Percentiles rank a stretch among this genome's conserved stretches.
Evolutionary conservation across 2,113 vertebrate species (phyloP).

Genomic region (Prunella himalayana): DNA sequence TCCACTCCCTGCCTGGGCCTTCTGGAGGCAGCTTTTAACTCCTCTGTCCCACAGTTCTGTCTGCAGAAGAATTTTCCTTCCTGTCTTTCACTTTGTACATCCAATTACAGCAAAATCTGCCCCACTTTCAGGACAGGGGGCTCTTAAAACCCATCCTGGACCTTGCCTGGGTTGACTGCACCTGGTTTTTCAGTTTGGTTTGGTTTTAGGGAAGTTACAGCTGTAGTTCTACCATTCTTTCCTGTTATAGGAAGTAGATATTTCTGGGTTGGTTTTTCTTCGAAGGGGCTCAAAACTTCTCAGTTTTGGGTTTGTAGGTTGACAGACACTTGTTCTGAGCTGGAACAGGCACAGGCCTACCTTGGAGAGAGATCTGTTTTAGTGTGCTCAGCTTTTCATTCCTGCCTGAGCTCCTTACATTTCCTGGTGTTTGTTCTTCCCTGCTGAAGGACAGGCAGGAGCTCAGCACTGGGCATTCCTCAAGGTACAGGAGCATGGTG

Average conservation of each 20-base stretch:
- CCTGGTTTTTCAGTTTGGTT: background rate
- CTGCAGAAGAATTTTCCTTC: background rate
- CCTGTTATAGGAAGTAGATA: background rate
- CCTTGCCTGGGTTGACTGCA: background rate
- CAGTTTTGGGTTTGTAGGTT: background rate
- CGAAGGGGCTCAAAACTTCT: background rate
- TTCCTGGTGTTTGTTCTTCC: background rate
- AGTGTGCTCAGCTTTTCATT: background rate
- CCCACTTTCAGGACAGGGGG: background rate
- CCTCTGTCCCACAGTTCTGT: background rate
- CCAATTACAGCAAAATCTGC: background rate
- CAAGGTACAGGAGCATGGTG: rapidly evolving
- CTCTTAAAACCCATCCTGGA: background rate
- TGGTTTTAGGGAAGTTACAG: background rate
- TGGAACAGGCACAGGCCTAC: background rate
- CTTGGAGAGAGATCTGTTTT: background rate
- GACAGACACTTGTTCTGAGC: background rate
- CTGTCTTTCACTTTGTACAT: background rate
- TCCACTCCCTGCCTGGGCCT: background rate
- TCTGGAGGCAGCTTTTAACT: background rate
- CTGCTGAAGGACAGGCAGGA: background rate
- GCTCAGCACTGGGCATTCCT: background rate
- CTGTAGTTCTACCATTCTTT: background rate
- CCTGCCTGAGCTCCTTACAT: background rate
- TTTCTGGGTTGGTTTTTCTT: background rate